phyloP scores from a whole-genome alignment of 2,113 vertebrate species.

The Piprites chloris region DNA sequence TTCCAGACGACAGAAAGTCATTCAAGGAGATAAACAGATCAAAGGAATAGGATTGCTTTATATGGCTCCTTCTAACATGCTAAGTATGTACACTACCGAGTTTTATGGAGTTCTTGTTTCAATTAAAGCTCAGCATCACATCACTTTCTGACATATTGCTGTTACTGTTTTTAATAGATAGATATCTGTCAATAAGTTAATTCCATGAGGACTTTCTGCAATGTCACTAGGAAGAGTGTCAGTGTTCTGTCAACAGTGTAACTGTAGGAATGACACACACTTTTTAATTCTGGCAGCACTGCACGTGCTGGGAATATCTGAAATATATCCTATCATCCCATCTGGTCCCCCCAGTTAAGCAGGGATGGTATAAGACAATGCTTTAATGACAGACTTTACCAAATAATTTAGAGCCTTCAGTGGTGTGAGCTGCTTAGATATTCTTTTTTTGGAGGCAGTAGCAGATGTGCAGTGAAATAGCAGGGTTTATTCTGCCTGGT shows the following conservation, averaged over 20 bases:
- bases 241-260: conserved; percentile 17
- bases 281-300: neutral
- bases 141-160: neutral
- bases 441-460: neutral
- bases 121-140: neutral
- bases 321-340: neutral
- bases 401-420: neutral
- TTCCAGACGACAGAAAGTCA: neutral
- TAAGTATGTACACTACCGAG: neutral
- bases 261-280: neutral
- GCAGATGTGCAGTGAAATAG: neutral
- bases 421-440: neutral
- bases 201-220: neutral
- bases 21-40: neutral
- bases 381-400: neutral
- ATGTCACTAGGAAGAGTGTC: neutral
- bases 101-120: neutral
- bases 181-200: neutral
- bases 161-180: neutral
- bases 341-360: neutral
- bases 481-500: neutral
- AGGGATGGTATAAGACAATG: neutral
- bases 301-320: neutral
- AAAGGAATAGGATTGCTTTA: neutral
- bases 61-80: neutral